Percentiles rank a stretch among this genome's conserved stretches.
phyloP scores from a whole-genome alignment of 2,888 invertebrate genomes.

The Macroteleia sp. region DNA sequence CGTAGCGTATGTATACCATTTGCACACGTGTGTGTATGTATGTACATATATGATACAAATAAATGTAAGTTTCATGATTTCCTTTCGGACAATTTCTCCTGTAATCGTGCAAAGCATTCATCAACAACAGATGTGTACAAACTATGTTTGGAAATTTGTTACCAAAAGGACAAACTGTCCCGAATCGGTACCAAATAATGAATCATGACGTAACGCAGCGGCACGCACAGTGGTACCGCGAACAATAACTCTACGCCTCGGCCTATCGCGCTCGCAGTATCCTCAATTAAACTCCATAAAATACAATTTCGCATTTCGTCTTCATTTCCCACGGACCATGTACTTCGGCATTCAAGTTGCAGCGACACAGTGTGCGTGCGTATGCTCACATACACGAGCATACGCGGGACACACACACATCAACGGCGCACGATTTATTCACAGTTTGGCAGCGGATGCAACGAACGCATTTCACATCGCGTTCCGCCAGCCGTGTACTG shows the following conservation, averaged over 20 bases:
- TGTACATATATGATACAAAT: too few relatives aligned
- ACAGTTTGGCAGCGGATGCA: constrained; percentile 76
- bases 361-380: constrained; percentile 25
- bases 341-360: constrained; percentile 48
- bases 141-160: too few relatives aligned
- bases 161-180: too few relatives aligned
- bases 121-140: too few relatives aligned
- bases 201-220: constrained; percentile 17
- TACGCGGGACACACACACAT: constrained; percentile 22
- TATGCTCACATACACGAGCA: constrained; percentile 28
- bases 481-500: constrained; percentile 67
- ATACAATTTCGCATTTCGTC: constrained; percentile 58
- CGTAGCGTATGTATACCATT: too few relatives aligned
- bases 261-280: constrained; percentile 44
- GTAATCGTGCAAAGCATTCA: too few relatives aligned
- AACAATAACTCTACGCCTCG: constrained; percentile 32
- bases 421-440: constrained; percentile 58
- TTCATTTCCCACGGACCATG: constrained; percentile 58
- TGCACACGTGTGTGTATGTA: too few relatives aligned
- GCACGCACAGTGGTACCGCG: constrained; percentile 5
- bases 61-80: too few relatives aligned
- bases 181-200: constrained; percentile 3
- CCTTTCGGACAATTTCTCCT: too few relatives aligned
- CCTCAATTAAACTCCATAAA: constrained; percentile 57
- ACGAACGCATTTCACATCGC: constrained; percentile 68